Evolutionary conservation across 1,140 invertebrate species (phyloP), one percentile per base, ranked within the genome.

Genomic region (Plutomurus gul): DNA sequence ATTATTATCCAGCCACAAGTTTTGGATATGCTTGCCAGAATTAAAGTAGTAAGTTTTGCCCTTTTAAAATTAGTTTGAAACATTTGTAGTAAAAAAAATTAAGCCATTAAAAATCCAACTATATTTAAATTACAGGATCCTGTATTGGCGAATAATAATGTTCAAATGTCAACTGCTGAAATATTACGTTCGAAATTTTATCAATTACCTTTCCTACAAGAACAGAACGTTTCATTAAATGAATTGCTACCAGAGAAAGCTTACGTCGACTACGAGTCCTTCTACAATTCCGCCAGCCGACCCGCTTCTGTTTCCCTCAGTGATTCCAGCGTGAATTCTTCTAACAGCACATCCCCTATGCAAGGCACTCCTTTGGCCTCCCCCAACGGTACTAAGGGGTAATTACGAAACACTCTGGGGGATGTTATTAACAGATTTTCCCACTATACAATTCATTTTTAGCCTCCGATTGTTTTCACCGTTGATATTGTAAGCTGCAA

Each of bases 11-110:
- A 7, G 56, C 27, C 1, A 65, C 56, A 30, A n/a, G 56, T 65
- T 18, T 4, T 36, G 30, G 56, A 65, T n/a, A 11, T 65, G 0
- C 56, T 33, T 33, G 56, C 56, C 18, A 65, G 36, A 65, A 65
- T 65, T 36, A 65, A 65, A 65, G 18, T 65, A n/a, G 56, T 65
- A 65, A 20, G n/a, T n/a, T n/a, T n/a, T n/a, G n/a, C n/a, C n/a
- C n/a, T n/a, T n/a, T n/a, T n/a, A n/a, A n/a, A n/a, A n/a, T n/a
- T n/a, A n/a, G n/a, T n/a, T n/a, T n/a, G n/a, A n/a, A n/a, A n/a
- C n/a, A n/a, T n/a, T n/a, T n/a, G n/a, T n/a, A n/a, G n/a, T n/a
- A n/a, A n/a, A n/a, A n/a, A n/a, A n/a, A n/a, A n/a, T n/a, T n/a
- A n/a, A n/a, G n/a, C n/a, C n/a, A n/a, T n/a, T n/a, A n/a, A n/a